A percentile compares a stretch with the other conserved stretches of the same genome.
Conservation (phyloP, 2,888 invertebrate genomes). For the Pyrrhia umbra region DNA sequence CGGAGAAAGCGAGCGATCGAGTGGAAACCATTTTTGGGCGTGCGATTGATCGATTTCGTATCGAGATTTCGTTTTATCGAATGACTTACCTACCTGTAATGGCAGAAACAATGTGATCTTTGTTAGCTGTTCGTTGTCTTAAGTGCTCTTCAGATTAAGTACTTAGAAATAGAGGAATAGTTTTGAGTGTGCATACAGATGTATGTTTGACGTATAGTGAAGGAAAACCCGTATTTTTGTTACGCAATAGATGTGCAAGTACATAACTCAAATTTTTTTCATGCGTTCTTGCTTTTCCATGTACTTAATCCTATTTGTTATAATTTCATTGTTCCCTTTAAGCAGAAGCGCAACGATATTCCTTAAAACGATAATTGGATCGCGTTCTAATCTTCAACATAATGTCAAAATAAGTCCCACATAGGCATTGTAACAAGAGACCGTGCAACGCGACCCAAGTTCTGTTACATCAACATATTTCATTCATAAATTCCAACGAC, state of each 20-base stretch:
- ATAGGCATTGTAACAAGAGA: slow-evolving; percentile 49
- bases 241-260: background rate
- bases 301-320: background rate
- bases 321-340: slow-evolving; percentile 4
- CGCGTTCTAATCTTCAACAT: slow-evolving; percentile 47
- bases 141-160: slow-evolving; percentile 38
- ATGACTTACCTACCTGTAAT: slow-evolving; percentile 49
- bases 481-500: slow-evolving; percentile 51
- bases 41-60: slow-evolving; percentile 64
- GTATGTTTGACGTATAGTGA: slow-evolving; percentile 8
- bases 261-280: background rate
- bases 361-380: slow-evolving; percentile 48
- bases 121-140: slow-evolving; percentile 32
- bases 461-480: slow-evolving; percentile 45
- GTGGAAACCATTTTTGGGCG: slow-evolving; percentile 76
- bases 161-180: slow-evolving; percentile 22
- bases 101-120: slow-evolving; percentile 30
- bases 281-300: background rate
- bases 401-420: slow-evolving; percentile 32
- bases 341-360: slow-evolving; percentile 21
- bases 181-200: slow-evolving; percentile 12
- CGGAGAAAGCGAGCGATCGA: slow-evolving; percentile 82
- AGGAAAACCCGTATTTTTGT: slow-evolving; percentile 21
- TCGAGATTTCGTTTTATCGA: slow-evolving; percentile 52
- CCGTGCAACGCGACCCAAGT: slow-evolving; percentile 23